These are phyloP conservation scores for Hydrolagus affinis DNA, from an alignment of 2,113 vertebrate genomes.

Conservation along the genomic window DNA sequence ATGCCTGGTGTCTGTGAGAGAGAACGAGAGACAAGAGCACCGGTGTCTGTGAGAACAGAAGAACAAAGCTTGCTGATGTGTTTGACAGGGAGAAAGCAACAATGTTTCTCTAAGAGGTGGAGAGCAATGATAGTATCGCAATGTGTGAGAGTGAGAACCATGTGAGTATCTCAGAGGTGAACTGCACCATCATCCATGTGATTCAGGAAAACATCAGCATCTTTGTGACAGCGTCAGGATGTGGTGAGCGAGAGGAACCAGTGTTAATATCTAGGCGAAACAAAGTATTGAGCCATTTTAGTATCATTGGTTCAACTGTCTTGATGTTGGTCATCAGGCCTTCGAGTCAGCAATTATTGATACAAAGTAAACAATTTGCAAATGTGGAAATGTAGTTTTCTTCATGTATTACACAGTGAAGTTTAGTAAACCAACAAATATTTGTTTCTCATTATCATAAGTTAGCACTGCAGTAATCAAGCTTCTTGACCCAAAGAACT, in stretches of 20 bases:
- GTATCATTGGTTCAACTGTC: background rate
- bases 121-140: conserved; percentile 1
- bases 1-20: background rate
- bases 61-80: background rate
- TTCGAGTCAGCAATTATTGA: too few relatives aligned
- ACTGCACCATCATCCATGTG: background rate
- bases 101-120: conserved; percentile 27
- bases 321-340: too few relatives aligned
- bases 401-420: background rate
- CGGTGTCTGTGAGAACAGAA: conserved; percentile 27
- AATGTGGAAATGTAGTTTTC: too few relatives aligned
- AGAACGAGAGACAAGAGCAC: background rate
- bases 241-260: background rate
- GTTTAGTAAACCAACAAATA: background rate
- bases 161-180: background rate
- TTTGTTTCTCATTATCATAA: background rate
- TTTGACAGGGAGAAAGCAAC: conserved; percentile 1
- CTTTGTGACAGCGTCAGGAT: background rate
- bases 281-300: background rate
- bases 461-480: background rate
- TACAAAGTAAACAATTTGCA: too few relatives aligned
- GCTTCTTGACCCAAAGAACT: background rate
- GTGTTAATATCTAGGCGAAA: background rate
- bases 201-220: background rate
- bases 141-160: conserved; percentile 17